Evolutionary conservation across 1,140 invertebrate species (phyloP), one percentile per base, ranked within the genome.

Genomic region (Phortica variegata): DNA sequence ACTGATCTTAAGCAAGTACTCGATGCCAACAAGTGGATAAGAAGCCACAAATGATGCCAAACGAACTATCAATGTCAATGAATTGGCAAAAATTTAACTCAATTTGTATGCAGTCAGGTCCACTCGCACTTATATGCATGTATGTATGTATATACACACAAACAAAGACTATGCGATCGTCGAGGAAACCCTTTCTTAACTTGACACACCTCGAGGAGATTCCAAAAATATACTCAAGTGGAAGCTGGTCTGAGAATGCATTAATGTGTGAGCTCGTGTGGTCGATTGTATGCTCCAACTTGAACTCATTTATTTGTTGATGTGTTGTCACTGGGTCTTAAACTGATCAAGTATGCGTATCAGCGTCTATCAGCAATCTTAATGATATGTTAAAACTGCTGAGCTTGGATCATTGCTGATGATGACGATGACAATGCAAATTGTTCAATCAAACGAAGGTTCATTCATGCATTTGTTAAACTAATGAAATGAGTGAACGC

Each of bases 31-130:
- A 70, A 70, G 66, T 70, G 66, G 66, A 71, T 70, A 71, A 71
- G 66, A 70, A 66, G 66, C 66, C 66, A 70, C 65, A 70, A 70
- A 70, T 61, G 66, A 65, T 61, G 60, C 66, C 66, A 70, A 70
- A 70, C 66, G 66, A 70, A 66, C 66, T 71, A 71, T 71, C 66
- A 71, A 71, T 71, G 66, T 71, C 60, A 71, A 68, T 71, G 66
- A 71, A 71, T 71, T 71, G 66, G 66, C 66, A 71, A 66, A 71
- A 71, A 71, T 62, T 70, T 62, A 70, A 66, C 66, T 71, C 66
- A 70, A 71, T 69, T 68, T 68, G 65, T 71, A 70, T 70, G 66
- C 66, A 71, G 57, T 57, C 61, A 58, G 54, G 62, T 56, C 54
- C 51, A 51, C 21, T n/a, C n/a, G n/a, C n/a, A n/a, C 29, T 43